Base-by-base conservation (phyloP, 2,113 vertebrate species). In the Atherinomorus stipes region DNA sequence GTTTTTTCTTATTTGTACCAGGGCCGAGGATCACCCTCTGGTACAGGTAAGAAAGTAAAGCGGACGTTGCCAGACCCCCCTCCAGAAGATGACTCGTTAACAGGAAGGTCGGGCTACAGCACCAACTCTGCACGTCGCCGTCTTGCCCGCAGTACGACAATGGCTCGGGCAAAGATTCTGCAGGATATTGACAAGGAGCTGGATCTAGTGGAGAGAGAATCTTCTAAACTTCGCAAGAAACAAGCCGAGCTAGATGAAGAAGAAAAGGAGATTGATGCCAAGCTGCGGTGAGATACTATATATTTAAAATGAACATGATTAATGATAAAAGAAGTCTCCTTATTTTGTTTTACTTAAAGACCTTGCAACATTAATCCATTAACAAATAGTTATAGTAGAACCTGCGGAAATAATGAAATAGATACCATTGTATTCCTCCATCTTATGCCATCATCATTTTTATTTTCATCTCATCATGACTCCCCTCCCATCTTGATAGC, bases 241-340 rank as follows among this genome's bases (percentile, higher is more conserved):
- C 98, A 99, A 89, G 98, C 98, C 75, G 98, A 99, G 85, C 93
- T 99, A 54, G 98, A 99, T 84, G 98, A 99, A 86, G 98, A 99
- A 71, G 98, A 99, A 86, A 99, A 99, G 80, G 98, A 99, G 89
- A 99, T 99, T 75, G 98, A 99, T 80, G 98, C 98, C 76, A 99
- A 99, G 63, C 83, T 99, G 64, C 94, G 98, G 92, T 93, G 38
- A 90, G 81, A 74, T 62, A 9, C 38, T 42, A 26, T 15, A 76
- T 4, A 61, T 61, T 61, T 57, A 21, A 52, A 15, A 22, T 45
- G 9, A 47, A 59, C 2, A 18, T 4, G 56, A 12, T 61, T 18
- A 50, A 31, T 50, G 4, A 40, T 60, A 47, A 19, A 50, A 18
- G 1, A 1, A 54, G n/a, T 10, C 2, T 1, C 28, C 31, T 76